These are phyloP conservation scores for Daphoenositta chrysoptera DNA, from an alignment of 2,113 vertebrate genomes.

Conservation along the genomic window DNA sequence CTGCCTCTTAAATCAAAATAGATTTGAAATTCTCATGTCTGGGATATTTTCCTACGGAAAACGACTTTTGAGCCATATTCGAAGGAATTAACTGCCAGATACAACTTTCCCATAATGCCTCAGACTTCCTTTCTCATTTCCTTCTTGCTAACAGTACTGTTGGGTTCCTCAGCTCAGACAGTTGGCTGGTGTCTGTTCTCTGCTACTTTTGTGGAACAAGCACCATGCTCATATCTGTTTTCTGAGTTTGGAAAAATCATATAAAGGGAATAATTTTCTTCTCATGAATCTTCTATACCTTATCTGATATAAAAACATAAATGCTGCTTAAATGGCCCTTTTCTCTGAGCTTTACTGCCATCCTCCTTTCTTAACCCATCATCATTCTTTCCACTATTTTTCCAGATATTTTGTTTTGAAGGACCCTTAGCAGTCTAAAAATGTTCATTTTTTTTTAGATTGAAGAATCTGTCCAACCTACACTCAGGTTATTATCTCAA, in stretches of 20 bases:
- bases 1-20: not conserved
- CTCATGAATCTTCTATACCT: not conserved
- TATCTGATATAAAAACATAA: not conserved
- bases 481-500: not conserved
- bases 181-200: not conserved
- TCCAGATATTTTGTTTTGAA: not conserved
- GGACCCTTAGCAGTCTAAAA: not conserved
- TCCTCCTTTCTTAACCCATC: not conserved
- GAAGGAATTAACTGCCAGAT: not conserved
- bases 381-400: not conserved
- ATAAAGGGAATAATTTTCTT: not conserved
- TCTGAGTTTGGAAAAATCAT: not conserved
- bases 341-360: not conserved
- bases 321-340: not conserved
- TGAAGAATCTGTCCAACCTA: constrained; percentile 17
- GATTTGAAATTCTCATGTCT: not conserved
- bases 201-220: not conserved
- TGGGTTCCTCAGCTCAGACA: not conserved
- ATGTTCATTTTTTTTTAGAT: not conserved
- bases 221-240: not conserved
- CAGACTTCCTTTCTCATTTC: not conserved
- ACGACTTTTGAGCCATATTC: not conserved
- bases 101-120: not conserved
- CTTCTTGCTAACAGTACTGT: not conserved
- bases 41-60: not conserved